Conservation (phyloP, 1,140 invertebrate genomes). For the Oreohelix idahoensis region DNA sequence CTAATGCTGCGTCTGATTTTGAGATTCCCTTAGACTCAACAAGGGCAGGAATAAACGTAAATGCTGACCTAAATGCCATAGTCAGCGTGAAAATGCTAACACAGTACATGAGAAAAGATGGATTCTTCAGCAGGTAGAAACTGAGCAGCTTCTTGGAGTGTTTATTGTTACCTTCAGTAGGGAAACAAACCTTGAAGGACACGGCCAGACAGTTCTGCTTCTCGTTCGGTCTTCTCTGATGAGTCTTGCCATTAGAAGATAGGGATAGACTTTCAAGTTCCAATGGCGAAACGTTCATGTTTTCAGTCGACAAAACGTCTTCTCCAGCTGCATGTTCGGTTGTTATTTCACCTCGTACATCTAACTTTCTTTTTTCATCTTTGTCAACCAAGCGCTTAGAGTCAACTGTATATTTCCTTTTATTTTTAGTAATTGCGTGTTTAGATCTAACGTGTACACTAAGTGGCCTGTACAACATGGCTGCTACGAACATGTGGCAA, state of each 20-base stretch:
- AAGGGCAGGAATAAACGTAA: constrained; percentile 63
- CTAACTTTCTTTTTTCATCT: background rate
- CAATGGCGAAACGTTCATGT: background rate
- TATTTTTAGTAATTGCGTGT: background rate
- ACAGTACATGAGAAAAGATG: constrained; percentile 57
- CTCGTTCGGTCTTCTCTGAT: background rate
- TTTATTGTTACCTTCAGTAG: constrained; percentile 19
- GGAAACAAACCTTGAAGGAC: constrained; percentile 30
- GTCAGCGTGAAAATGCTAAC: constrained; percentile 59
- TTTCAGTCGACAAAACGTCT: too few relatives aligned
- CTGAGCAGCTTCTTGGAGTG: constrained; percentile 47
- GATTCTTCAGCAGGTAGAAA: constrained; percentile 56
- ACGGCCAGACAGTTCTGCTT: background rate
- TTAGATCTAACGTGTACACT: constrained; percentile 51
- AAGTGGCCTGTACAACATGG: constrained; percentile 49
- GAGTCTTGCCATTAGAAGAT: background rate
- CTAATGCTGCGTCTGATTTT: constrained; percentile 50
- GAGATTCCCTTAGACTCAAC: constrained; percentile 53
- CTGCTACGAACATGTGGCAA: constrained; percentile 46
- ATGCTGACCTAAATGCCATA: constrained; percentile 55
- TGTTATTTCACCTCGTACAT: too few relatives aligned
- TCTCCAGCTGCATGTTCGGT: background rate
- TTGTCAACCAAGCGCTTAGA: background rate
- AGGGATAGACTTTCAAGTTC: background rate
- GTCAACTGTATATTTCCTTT: background rate